These are phyloP conservation scores for Drosophila baimaii DNA, from an alignment of 1,140 invertebrate species.

Conservation along the genomic window DNA sequence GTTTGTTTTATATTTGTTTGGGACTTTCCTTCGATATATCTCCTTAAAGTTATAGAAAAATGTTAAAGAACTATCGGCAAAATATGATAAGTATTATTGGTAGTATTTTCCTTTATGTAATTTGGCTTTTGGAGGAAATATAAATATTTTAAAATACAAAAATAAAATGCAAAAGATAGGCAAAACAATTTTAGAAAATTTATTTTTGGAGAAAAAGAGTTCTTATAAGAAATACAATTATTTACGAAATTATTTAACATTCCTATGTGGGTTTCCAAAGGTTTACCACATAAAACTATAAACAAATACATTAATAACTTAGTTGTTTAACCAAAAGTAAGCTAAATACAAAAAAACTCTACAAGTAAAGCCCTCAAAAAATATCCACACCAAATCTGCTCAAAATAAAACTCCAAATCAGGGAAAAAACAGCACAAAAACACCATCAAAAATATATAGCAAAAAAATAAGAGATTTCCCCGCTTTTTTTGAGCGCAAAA, in stretches of 20 bases:
- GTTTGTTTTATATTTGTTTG: neutral
- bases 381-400: neutral
- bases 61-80: neutral
- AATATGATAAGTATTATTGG: neutral
- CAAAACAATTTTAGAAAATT: neutral
- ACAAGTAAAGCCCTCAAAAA: neutral
- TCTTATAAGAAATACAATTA: too few species aligned
- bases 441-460: neutral
- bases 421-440: neutral
- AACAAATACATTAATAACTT: too few species aligned
- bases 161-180: neutral
- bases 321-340: neutral
- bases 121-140: neutral
- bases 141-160: neutral
- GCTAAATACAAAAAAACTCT: neutral
- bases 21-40: neutral
- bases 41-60: neutral
- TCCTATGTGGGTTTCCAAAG: too few species aligned
- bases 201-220: neutral
- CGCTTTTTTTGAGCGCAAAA: slow-evolving; percentile 66
- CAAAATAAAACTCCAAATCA: slow-evolving; percentile 18
- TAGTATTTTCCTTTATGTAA: neutral
- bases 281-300: neutral
- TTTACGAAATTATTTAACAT: too few species aligned
- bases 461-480: slow-evolving; percentile 43